phyloP scores from a whole-genome alignment of 2,797 vertebrate genomes.

The Sebastes hubbsi region DNA sequence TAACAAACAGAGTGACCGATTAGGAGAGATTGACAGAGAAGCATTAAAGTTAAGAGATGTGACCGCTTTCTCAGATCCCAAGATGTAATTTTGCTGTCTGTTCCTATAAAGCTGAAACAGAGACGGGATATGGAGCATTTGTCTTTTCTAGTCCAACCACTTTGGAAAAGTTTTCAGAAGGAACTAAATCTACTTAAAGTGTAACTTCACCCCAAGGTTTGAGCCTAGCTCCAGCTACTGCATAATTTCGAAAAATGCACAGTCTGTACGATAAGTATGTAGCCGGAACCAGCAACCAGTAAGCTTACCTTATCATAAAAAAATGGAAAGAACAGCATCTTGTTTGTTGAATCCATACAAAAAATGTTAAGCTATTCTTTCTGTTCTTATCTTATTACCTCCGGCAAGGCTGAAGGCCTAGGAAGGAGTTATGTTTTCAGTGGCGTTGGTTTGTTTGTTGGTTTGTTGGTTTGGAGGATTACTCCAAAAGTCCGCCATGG shows the following conservation, averaged over 20 bases:
- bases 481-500: too few relatives aligned
- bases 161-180: background rate
- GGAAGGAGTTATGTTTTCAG: too few relatives aligned
- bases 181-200: background rate
- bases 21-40: background rate
- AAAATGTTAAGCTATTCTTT: background rate
- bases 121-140: background rate
- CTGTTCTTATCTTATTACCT: background rate
- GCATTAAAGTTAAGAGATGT: slow-evolving; percentile 1
- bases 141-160: background rate
- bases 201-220: background rate
- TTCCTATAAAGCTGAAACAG: background rate
- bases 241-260: too few relatives aligned
- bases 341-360: background rate
- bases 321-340: background rate
- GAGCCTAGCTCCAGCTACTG: background rate
- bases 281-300: background rate
- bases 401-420: too few relatives aligned
- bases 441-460: too few relatives aligned
- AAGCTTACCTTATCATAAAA: background rate
- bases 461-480: too few relatives aligned
- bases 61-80: background rate
- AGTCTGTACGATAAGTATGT: too few relatives aligned
- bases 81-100: background rate
- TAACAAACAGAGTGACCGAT: slow-evolving; percentile 27